phyloP scores from a whole-genome alignment of 35 echinoderm and acorn worm species.

The Strongylocentrotus purpuratus region DNA sequence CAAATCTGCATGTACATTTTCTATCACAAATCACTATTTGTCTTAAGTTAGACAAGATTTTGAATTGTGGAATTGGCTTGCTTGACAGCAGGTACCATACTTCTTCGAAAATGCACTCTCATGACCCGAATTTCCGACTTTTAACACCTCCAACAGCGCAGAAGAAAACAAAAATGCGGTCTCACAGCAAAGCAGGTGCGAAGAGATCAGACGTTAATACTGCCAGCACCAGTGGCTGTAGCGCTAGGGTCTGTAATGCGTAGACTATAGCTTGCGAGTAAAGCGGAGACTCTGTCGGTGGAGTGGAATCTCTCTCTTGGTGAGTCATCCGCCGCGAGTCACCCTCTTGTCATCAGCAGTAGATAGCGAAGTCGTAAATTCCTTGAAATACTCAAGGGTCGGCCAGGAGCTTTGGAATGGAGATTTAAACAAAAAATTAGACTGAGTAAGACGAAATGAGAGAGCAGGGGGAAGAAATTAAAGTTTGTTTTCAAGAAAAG shows the following conservation, averaged over 20 bases:
- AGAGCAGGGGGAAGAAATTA: background rate
- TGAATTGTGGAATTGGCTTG: too few species aligned
- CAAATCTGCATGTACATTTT: too few species aligned
- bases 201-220: background rate
- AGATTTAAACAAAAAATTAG: background rate
- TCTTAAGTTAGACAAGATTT: too few species aligned
- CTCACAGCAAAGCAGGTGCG: background rate
- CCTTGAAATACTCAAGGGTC: background rate
- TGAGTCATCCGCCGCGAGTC: slow-evolving; percentile 11
- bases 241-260: background rate
- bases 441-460: background rate
- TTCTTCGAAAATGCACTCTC: too few species aligned
- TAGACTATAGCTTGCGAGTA: background rate
- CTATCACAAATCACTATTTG: too few species aligned
- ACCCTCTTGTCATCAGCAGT: background rate
- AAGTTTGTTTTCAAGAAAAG: background rate
- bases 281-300: background rate
- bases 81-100: too few species aligned
- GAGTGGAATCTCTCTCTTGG: background rate
- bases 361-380: slow-evolving; percentile 3
- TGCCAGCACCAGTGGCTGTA: background rate
- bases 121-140: background rate
- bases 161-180: background rate
- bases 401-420: background rate
- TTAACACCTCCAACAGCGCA: background rate